A percentile compares a stretch with the other conserved stretches of the same genome.
Evolutionary conservation across 1,140 invertebrate species (phyloP).

Genomic region (Platyscapa corneri): DNA sequence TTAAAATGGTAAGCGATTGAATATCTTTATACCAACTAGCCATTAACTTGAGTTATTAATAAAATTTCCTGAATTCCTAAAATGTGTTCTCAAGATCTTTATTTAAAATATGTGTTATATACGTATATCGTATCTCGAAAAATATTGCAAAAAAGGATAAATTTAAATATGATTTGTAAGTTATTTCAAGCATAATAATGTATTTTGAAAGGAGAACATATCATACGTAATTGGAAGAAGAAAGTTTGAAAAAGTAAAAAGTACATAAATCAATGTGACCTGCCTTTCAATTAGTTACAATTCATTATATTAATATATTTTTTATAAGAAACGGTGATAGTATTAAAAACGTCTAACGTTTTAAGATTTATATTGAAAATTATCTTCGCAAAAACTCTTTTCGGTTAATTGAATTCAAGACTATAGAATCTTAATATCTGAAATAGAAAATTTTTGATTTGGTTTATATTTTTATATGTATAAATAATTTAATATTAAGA

Average conservation of each 20-base stretch:
- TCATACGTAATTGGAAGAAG: neutral
- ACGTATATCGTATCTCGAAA: neutral
- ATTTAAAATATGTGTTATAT: neutral
- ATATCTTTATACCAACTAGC: neutral
- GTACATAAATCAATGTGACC: neutral
- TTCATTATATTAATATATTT: neutral
- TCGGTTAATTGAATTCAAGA: too few species aligned
- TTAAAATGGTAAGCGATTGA: too few species aligned
- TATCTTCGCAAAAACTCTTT: too few species aligned
- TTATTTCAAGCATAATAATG: neutral
- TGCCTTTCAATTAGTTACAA: neutral
- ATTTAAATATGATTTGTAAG: slow-evolving; percentile 10
- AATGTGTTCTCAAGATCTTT: neutral
- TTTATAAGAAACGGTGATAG: too few species aligned
- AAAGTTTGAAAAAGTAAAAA: neutral
- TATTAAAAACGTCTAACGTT: too few species aligned
- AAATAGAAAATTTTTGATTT: too few species aligned
- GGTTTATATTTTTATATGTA: too few species aligned
- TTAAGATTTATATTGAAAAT: too few species aligned
- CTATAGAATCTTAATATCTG: too few species aligned
- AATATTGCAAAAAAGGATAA: neutral
- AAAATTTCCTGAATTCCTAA: neutral
- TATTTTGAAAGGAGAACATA: neutral
- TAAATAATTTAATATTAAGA: too few species aligned
- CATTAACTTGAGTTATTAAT: neutral